Conservation (phyloP, 2,797 vertebrate genomes). For the Sorex maritimensis region DNA sequence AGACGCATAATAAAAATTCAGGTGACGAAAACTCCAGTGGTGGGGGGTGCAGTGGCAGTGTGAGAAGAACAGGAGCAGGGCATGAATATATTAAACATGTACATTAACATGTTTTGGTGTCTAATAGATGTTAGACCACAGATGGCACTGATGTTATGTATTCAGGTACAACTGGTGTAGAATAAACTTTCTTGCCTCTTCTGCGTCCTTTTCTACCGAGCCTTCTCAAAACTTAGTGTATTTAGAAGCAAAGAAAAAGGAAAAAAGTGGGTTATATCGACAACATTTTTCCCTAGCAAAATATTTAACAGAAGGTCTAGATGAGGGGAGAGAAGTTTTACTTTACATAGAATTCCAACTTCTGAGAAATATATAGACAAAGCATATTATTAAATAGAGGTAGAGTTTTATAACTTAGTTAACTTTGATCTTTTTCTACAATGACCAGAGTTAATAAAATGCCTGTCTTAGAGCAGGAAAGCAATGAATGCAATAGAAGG, state of each 20-base stretch:
- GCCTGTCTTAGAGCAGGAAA: background rate
- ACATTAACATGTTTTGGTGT: too few species aligned
- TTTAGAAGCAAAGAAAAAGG: background rate
- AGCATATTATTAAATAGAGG: background rate
- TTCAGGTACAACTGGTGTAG: background rate
- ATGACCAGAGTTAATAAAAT: background rate
- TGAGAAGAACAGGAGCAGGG: background rate
- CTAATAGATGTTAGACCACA: too few species aligned
- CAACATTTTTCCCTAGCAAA: background rate
- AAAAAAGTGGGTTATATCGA: background rate
- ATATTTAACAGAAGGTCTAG: background rate
- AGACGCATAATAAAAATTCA: background rate
- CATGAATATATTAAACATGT: background rate
- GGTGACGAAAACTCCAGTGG: background rate
- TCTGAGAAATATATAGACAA: background rate
- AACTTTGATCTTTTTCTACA: background rate
- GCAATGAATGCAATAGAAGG: background rate
- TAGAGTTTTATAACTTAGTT: constrained; percentile 4
- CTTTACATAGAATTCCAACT: background rate
- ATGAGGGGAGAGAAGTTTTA: background rate
- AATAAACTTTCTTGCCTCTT: background rate
- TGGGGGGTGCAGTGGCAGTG: accelerated
- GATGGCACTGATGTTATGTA: background rate
- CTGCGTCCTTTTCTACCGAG: background rate
- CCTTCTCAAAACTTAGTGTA: background rate